Base-by-base conservation (phyloP, 2,797 vertebrate species). In the Parauchenoglanis punctatus region DNA sequence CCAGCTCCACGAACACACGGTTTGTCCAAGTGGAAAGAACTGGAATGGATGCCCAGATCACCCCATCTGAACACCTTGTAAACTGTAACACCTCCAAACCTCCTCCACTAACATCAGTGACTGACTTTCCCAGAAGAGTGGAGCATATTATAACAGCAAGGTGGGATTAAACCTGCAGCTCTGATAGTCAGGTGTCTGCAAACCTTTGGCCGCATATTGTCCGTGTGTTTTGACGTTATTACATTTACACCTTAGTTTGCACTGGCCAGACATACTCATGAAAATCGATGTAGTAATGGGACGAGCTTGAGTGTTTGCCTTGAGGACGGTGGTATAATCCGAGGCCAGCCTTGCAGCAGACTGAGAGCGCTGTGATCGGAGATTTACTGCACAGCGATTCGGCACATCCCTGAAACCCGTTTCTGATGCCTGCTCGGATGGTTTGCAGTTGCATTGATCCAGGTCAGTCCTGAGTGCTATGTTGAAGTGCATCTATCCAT, bases 391-490 rank as follows among this genome's bases (percentile, higher is more conserved):
- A 61, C 82, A 44, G 68, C 54, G n/a, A 8, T n/a, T 44, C 49
- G 35, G 40, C 35, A 49, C 70, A 61, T 63, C 68, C 56, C 35
- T 72, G 20, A 40, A 40, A 72, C 35, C 65, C 28, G 1, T 54
- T 65, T 72, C 40, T 70, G 3, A 49, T 61, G 4, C 63, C 35
- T 56, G 15, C 63, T 35, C 40, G 25, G 63, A 35, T 72, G 83
- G 28, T 58, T 40, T 3, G 12, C 65, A 31, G 46, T 40, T 3
- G 12, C 65, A 31, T 10, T 56, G 67, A 81, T 81, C 31, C 46
- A 82, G 54, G 84, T 88, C 76, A 80, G 86, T 87, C 46, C 13
- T 35, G 61, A 10, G 28, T n/a, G 11, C 54, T 72, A 7, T 56
- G 40, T 23, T 18, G 0, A 2, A 35, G 15, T 17, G 49, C 40